phyloP scores from a whole-genome alignment of 2,113 vertebrate genomes.

The Corvus cornix region DNA sequence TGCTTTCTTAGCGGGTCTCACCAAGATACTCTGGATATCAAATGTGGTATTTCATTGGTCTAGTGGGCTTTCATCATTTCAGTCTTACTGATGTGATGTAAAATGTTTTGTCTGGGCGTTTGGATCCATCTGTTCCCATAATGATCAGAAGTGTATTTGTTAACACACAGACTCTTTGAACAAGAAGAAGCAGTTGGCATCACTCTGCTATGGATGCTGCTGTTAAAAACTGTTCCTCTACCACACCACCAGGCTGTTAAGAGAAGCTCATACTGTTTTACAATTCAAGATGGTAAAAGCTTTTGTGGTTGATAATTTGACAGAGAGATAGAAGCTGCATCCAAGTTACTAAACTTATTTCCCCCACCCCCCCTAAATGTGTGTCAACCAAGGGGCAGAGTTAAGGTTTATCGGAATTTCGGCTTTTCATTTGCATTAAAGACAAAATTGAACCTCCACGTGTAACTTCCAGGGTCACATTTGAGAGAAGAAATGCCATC shows the following conservation, averaged over 20 bases:
- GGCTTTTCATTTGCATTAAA: not conserved
- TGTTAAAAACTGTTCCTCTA: conserved; percentile 11
- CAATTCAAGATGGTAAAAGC: conserved; percentile 8
- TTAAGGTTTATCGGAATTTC: not conserved
- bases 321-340: not conserved
- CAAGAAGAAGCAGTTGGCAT: conserved; percentile 33
- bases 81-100: not conserved
- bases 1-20: not conserved
- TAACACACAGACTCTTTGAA: conserved; percentile 4
- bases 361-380: no score
- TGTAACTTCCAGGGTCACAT: not conserved
- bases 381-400: not conserved
- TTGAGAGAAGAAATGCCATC: not conserved
- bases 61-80: conserved; percentile 5
- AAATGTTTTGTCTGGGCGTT: conserved; percentile 33
- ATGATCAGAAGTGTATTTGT: not conserved
- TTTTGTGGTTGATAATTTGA: not conserved
- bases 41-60: not conserved
- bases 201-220: not conserved
- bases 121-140: conserved; percentile 27
- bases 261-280: not conserved
- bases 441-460: not conserved
- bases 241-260: not conserved
- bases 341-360: not conserved
- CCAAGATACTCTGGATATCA: not conserved